Percentiles rank a stretch among this genome's conserved stretches.
These are phyloP conservation scores for Nomada lathburiana DNA, from an alignment of 2,888 invertebrate genomes.

Conservation along the genomic window DNA sequence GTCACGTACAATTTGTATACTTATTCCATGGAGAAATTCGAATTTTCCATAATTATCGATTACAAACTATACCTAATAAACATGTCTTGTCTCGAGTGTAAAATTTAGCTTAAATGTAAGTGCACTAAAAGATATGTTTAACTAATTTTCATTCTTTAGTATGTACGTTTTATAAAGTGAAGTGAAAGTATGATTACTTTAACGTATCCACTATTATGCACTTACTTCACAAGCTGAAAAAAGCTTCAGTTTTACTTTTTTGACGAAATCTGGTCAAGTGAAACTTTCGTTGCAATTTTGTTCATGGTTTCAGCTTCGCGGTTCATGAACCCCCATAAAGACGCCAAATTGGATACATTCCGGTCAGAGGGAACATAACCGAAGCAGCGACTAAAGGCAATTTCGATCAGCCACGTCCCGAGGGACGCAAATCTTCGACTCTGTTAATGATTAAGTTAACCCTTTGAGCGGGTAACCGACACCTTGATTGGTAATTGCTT, in stretches of 20 bases:
- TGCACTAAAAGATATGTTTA: too few relatives aligned
- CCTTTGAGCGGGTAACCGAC: slow-evolving; percentile 71
- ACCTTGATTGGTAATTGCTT: slow-evolving; percentile 74
- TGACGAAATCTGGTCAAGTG: background rate
- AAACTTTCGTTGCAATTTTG: background rate
- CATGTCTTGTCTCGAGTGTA: too few relatives aligned
- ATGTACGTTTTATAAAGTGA: too few relatives aligned
- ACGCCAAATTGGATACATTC: slow-evolving; percentile 38
- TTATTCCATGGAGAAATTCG: background rate
- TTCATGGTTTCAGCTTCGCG: background rate
- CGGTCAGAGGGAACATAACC: slow-evolving; percentile 24
- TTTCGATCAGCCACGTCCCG: slow-evolving; percentile 55
- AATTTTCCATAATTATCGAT: background rate
- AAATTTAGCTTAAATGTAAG: too few relatives aligned
- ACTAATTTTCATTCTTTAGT: too few relatives aligned
- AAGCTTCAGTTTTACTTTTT: too few relatives aligned
- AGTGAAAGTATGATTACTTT: too few relatives aligned
- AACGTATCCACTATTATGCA: too few relatives aligned
- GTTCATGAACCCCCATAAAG: background rate
- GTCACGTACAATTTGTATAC: slow-evolving; percentile 52
- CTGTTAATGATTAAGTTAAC: slow-evolving; percentile 67
- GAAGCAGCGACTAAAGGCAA: slow-evolving; percentile 40
- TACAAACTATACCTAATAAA: too few relatives aligned
- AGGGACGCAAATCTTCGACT: slow-evolving; percentile 64
- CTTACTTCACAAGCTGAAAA: too few relatives aligned